A percentile compares a stretch with the other conserved stretches of the same genome.
phyloP scores from a whole-genome alignment of 2,888 invertebrate genomes.

The Harpalus rufipes region DNA sequence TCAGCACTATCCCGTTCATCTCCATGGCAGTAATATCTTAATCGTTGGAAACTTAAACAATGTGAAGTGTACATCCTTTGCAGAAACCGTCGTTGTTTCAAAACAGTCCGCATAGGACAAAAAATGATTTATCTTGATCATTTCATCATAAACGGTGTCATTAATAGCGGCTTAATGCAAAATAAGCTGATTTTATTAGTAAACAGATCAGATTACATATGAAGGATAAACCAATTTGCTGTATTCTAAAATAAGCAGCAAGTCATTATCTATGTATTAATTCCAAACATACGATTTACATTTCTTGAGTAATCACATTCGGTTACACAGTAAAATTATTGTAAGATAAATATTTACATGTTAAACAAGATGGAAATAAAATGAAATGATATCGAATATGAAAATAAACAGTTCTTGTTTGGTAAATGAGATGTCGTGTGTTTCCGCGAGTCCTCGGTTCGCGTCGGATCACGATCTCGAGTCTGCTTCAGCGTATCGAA shows the following conservation, averaged over 20 bases:
- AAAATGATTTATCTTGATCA: background rate
- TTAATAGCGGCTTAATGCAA: background rate
- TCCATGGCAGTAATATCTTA: too few relatives aligned
- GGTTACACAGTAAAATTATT: conserved; percentile 2
- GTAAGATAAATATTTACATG: conserved; percentile 22
- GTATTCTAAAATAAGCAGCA: conserved; percentile 14
- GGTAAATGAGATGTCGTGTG: conserved; percentile 12
- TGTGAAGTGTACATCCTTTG: too few relatives aligned
- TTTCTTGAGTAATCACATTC: conserved; percentile 23
- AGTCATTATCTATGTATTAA: conserved; percentile 28
- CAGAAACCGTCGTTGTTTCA: too few relatives aligned
- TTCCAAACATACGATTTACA: conserved; percentile 39
- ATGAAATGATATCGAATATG: conserved; percentile 29
- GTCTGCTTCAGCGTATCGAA: conserved; percentile 68
- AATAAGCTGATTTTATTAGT: background rate
- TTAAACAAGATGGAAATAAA: conserved; percentile 26
- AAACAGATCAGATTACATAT: conserved; percentile 29
- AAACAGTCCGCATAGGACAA: too few relatives aligned
- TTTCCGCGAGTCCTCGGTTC: conserved; percentile 1
- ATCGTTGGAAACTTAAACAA: too few relatives aligned
- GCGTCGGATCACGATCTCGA: conserved; percentile 17
- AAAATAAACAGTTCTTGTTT: conserved; percentile 12
- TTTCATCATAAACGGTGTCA: background rate
- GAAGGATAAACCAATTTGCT: conserved; percentile 17
- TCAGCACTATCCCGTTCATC: too few relatives aligned